A percentile compares a stretch with the other conserved stretches of the same genome.
phyloP scores from a whole-genome alignment of 2,113 vertebrate species.

The Scalopus aquaticus region DNA sequence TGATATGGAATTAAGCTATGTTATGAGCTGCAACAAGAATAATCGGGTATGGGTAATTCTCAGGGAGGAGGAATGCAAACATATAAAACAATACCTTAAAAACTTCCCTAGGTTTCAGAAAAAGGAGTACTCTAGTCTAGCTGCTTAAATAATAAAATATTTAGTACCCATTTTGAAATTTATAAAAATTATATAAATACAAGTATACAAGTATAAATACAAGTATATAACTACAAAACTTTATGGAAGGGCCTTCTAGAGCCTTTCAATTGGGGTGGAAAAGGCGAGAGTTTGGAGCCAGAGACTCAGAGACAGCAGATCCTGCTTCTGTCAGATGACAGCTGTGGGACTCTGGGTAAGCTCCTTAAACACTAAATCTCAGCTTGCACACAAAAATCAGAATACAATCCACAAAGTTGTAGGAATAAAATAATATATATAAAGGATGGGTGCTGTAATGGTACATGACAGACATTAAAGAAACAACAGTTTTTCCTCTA shows the following conservation, averaged over 20 bases:
- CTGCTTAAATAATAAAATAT: not conserved
- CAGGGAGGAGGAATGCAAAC: slow-evolving; percentile 8
- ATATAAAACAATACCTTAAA: not conserved
- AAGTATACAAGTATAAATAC: not conserved
- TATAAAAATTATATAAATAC: not conserved
- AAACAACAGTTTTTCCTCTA: slow-evolving; percentile 13
- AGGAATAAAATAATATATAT: not conserved
- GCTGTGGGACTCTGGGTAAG: not conserved
- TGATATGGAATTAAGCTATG: not conserved
- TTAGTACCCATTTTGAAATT: not conserved
- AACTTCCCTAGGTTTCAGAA: not conserved
- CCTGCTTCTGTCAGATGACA: not conserved
- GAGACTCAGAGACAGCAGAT: not conserved
- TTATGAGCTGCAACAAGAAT: not conserved
- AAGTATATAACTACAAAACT: not conserved
- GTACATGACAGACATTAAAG: not conserved
- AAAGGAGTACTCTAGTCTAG: not conserved
- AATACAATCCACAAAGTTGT: not conserved
- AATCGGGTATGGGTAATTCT: not conserved
- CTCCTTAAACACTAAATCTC: not conserved
- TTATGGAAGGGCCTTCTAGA: not conserved
- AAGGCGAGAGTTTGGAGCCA: not conserved
- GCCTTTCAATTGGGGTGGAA: not conserved
- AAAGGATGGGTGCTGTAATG: not conserved
- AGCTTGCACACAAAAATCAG: not conserved